Percentiles rank a stretch among this genome's conserved stretches.
These are phyloP conservation scores for Prinia subflava DNA, from an alignment of 2,113 vertebrate genomes.

Conservation along the genomic window DNA sequence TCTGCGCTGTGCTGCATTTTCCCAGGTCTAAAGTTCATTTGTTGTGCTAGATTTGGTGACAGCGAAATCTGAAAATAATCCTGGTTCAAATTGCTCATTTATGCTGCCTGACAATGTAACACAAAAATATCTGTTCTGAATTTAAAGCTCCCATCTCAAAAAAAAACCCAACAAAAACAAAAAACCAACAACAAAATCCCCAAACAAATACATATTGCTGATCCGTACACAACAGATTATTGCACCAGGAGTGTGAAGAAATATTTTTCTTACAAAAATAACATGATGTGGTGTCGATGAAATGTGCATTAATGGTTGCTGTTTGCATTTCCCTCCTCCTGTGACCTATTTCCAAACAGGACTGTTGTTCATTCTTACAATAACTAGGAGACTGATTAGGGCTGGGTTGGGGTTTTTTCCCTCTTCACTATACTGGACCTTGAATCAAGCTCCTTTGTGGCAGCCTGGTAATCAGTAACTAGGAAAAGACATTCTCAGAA, in stretches of 20 bases:
- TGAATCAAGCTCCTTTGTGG: not conserved
- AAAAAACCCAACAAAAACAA: not conserved
- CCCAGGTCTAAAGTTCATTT: constrained; percentile 9
- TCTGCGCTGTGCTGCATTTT: not conserved
- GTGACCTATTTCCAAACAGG: not conserved
- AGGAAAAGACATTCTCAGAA: constrained; percentile 7
- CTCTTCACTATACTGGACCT: not conserved
- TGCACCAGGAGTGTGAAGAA: not conserved
- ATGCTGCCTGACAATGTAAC: not conserved
- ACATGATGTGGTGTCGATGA: not conserved
- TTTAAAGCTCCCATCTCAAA: not conserved
- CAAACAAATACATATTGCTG: not conserved
- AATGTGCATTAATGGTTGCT: not conserved
- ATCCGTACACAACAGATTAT: not conserved
- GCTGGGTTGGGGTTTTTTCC: not conserved
- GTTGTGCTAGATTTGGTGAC: not conserved
- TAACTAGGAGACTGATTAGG: not conserved
- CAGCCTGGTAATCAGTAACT: constrained; percentile 21
- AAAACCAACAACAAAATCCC: not conserved
- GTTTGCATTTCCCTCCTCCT: not conserved
- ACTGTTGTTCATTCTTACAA: not conserved
- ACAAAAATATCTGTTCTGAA: not conserved
- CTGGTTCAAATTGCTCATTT: not conserved
- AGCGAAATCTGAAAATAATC: not conserved
- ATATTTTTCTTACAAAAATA: not conserved